A percentile compares a stretch with the other conserved stretches of the same genome.
Evolutionary conservation across 2,797 vertebrate species (phyloP).

Genomic region (Mallotus villosus): DNA sequence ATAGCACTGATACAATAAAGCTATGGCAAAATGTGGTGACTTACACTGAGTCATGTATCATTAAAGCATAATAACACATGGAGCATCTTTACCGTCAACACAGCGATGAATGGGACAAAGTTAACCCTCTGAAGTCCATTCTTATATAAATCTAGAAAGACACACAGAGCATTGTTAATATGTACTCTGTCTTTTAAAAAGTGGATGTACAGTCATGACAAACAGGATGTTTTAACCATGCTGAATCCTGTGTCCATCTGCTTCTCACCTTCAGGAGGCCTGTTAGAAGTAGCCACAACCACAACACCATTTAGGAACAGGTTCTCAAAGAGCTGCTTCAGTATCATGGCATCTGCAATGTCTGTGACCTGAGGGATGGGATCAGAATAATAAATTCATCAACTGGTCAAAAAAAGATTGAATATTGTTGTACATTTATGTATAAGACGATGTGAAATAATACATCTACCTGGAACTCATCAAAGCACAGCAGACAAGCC

Average conservation of each 20-base stretch:
- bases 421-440: background rate
- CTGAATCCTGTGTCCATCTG: background rate
- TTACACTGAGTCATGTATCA: too few relatives aligned
- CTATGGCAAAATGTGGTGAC: too few relatives aligned
- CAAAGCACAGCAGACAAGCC: conserved; percentile 90
- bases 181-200: background rate
- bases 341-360: conserved; percentile 98
- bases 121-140: conserved; percentile 97
- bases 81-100: conserved; percentile 85
- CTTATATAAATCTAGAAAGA: conserved; percentile 93
- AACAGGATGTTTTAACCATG: background rate
- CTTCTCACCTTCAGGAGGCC: conserved; percentile 83
- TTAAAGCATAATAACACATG: background rate
- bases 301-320: conserved; percentile 93
- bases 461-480: conserved; percentile 86
- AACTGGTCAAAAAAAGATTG: background rate
- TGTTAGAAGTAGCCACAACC: conserved; percentile 96
- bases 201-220: background rate
- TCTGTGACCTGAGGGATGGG: conserved; percentile 86
- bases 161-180: background rate
- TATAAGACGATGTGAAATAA: too few relatives aligned
- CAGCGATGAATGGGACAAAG: conserved; percentile 96
- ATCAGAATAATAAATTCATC: background rate
- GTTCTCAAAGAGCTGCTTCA: conserved; percentile 99
- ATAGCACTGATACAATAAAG: too few relatives aligned